Conservation (phyloP, 2,113 vertebrate genomes). For the Myiozetetes cayanensis region DNA sequence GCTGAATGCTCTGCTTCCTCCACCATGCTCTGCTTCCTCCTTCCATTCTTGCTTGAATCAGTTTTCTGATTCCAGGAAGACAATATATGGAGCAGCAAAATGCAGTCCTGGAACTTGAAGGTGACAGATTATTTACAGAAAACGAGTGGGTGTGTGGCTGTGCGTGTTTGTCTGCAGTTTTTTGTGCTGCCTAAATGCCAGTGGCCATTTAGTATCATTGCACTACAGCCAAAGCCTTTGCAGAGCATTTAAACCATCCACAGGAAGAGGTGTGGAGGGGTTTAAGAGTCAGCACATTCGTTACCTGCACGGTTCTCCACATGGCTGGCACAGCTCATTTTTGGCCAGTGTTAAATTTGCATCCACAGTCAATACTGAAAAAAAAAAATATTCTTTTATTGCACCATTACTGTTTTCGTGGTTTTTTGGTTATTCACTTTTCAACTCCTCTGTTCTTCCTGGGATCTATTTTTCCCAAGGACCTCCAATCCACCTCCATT, state of each 20-base stretch:
- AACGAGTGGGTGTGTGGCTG: background rate
- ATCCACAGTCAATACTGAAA: background rate
- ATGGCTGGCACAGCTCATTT: background rate
- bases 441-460: background rate
- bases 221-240: background rate
- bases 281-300: background rate
- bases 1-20: background rate
- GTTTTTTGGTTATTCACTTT: background rate
- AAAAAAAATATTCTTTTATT: background rate
- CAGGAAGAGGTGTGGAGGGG: background rate
- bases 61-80: background rate
- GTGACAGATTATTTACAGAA: slow-evolving; percentile 38
- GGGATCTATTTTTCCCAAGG: background rate
- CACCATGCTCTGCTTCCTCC: background rate
- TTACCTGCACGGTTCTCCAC: background rate
- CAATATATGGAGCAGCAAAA: background rate
- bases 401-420: background rate
- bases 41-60: background rate
- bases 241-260: background rate
- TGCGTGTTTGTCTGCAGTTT: background rate
- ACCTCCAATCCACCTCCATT: background rate
- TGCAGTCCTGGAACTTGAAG: background rate
- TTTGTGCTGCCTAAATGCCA: slow-evolving; percentile 5
- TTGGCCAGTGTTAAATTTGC: background rate
- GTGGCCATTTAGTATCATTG: background rate